Evolutionary conservation across 2,888 invertebrate species (phyloP).

Genomic region (Limnephilus rhombicus): DNA sequence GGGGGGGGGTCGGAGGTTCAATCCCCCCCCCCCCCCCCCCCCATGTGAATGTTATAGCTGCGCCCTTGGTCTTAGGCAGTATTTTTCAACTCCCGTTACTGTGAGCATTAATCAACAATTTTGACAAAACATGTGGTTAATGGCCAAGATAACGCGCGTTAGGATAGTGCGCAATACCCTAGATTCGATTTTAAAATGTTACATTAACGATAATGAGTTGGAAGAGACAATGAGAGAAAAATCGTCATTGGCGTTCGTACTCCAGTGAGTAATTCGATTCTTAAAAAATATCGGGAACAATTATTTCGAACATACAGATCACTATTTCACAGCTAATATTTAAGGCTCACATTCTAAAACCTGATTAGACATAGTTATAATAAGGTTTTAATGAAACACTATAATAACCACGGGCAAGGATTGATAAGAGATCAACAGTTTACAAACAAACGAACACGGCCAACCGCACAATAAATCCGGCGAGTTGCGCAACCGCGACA

Average conservation of each 20-base stretch:
- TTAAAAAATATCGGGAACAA: not conserved
- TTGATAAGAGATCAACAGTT: not conserved
- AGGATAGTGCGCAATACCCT: not conserved
- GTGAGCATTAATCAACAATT: not conserved
- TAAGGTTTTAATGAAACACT: not conserved
- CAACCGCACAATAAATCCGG: not conserved
- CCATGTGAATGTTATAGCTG: no score
- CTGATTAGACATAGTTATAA: not conserved
- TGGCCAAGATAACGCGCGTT: not conserved
- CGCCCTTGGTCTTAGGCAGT: no score
- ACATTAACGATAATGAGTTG: not conserved
- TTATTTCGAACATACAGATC: not conserved
- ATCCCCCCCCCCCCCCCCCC: no score
- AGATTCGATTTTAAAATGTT: no score
- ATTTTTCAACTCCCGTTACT: not conserved
- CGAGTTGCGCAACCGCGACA: slow-evolving; percentile 11
- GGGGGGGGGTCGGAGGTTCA: no score
- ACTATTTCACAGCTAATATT: not conserved
- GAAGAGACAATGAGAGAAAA: not conserved
- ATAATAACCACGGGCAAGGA: not conserved
- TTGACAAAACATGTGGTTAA: not conserved
- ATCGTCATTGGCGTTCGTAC: no score
- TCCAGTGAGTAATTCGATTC: not conserved
- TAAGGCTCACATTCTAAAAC: not conserved
- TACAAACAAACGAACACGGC: not conserved